These are phyloP conservation scores for Papilio demoleus DNA, from an alignment of 2,888 invertebrate genomes.

Conservation along the genomic window DNA sequence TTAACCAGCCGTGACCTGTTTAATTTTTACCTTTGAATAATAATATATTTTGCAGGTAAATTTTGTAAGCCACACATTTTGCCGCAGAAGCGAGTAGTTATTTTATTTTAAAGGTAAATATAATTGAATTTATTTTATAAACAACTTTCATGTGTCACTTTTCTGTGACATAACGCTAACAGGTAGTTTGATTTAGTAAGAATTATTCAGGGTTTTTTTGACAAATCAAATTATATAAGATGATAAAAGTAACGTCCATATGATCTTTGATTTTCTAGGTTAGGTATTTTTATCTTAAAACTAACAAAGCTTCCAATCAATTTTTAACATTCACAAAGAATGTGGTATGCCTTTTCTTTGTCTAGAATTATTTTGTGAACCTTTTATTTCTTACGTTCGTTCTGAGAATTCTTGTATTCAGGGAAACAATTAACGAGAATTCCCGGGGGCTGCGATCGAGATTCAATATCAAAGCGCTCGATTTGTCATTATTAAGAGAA, in stretches of 20 bases:
- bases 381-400: not conserved
- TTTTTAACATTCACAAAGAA: not conserved
- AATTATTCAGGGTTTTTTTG: too few relatives aligned
- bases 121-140: slow-evolving; percentile 7
- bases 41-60: slow-evolving; percentile 33
- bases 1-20: slow-evolving; percentile 39
- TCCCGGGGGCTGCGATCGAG: slow-evolving; percentile 17
- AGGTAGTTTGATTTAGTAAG: too few relatives aligned
- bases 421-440: slow-evolving; percentile 27
- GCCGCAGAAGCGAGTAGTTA: slow-evolving; percentile 24
- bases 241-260: not conserved
- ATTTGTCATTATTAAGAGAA: slow-evolving; percentile 23
- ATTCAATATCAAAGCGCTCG: slow-evolving; percentile 23
- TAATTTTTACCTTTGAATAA: slow-evolving; percentile 37
- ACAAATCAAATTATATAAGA: not conserved
- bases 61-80: slow-evolving; percentile 33
- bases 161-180: not conserved
- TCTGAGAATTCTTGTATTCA: slow-evolving; percentile 13
- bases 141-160: slow-evolving; percentile 2
- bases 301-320: not conserved
- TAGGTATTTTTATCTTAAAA: not conserved
- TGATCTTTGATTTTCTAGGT: not conserved
- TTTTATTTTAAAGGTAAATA: slow-evolving; percentile 21
- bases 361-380: slow-evolving; percentile 1
- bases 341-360: not conserved